Percentiles rank a stretch among this genome's conserved stretches.
Evolutionary conservation across 2,888 invertebrate species (phyloP).

Genomic region (Sphaerolaimus hirsutus): DNA sequence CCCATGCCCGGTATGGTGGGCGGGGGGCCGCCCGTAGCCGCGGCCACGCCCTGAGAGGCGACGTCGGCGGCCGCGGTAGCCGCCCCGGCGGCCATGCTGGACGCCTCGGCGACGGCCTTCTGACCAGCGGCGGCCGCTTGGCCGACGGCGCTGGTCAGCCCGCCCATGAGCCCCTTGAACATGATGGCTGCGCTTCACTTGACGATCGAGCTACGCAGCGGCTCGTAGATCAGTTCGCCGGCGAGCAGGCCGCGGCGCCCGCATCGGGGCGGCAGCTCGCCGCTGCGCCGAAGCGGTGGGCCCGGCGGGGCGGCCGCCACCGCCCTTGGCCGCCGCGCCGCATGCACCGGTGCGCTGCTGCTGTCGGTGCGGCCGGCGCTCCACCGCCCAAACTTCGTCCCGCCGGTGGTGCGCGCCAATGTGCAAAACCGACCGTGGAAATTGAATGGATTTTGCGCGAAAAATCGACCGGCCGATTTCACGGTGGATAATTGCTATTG

Average conservation of each 20-base stretch:
- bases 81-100: slow-evolving; percentile 1
- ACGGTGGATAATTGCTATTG: too few species aligned
- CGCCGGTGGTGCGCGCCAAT: too few species aligned
- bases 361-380: too few species aligned
- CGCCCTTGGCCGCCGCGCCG: slow-evolving; percentile 1
- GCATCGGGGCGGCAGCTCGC: too few species aligned
- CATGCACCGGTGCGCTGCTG: slow-evolving; percentile 2
- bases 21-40: background rate
- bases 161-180: background rate
- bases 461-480: too few species aligned
- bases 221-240: too few species aligned
- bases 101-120: background rate
- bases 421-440: too few species aligned
- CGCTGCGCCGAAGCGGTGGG: slow-evolving; percentile 6
- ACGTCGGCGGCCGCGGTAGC: slow-evolving; percentile 5
- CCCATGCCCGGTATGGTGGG: background rate
- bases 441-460: too few species aligned
- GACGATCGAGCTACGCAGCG: too few species aligned
- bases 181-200: too few species aligned
- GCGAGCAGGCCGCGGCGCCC: too few species aligned
- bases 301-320: slow-evolving; percentile 5
- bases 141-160: background rate
- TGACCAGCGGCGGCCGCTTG: slow-evolving; percentile 1
- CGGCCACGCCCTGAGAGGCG: slow-evolving; percentile 3
- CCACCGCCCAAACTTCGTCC: too few species aligned